A percentile compares a stretch with the other conserved stretches of the same genome.
Evolutionary conservation across 37 sponge, comb jelly and placozoan species (phyloP).

Genomic region (Hormiphora californensis): DNA sequence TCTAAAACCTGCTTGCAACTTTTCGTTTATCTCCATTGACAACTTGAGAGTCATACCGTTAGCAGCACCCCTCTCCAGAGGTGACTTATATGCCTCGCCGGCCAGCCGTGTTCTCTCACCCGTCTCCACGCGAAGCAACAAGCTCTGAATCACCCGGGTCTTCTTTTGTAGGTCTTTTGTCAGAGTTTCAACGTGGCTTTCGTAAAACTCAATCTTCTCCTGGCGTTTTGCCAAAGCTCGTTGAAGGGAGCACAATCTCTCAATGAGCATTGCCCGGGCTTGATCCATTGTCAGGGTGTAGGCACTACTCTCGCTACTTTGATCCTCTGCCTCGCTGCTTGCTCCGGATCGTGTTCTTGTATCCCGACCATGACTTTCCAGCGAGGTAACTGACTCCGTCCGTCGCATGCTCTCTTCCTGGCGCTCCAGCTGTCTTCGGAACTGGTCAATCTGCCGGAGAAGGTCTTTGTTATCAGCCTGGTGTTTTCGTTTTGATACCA

Average conservation of each 20-base stretch:
- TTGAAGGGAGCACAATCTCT: slow-evolving; percentile 17
- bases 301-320: background rate
- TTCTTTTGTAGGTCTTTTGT: background rate
- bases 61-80: background rate
- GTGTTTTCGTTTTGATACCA: slow-evolving; percentile 5
- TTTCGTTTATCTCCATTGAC: slow-evolving; percentile 13
- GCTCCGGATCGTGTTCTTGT: background rate
- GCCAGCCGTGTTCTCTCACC: slow-evolving; percentile 12
- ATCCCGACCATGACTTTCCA: background rate
- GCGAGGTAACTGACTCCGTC: background rate
- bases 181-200: slow-evolving; percentile 15
- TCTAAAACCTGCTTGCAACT: slow-evolving; percentile 41
- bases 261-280: background rate
- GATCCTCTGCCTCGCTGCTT: background rate
- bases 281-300: background rate
- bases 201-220: slow-evolving; percentile 40
- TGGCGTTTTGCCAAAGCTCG: background rate
- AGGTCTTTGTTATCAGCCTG: slow-evolving; percentile 45
- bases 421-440: background rate
- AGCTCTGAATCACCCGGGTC: background rate
- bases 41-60: slow-evolving; percentile 24
- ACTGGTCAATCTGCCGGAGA: slow-evolving; percentile 15
- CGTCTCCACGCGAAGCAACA: slow-evolving; percentile 17
- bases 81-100: background rate
- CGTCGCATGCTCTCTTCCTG: slow-evolving; percentile 40